These are phyloP conservation scores for Genyomyrus donnyi DNA, from an alignment of 2,113 vertebrate species.

Conservation along the genomic window DNA sequence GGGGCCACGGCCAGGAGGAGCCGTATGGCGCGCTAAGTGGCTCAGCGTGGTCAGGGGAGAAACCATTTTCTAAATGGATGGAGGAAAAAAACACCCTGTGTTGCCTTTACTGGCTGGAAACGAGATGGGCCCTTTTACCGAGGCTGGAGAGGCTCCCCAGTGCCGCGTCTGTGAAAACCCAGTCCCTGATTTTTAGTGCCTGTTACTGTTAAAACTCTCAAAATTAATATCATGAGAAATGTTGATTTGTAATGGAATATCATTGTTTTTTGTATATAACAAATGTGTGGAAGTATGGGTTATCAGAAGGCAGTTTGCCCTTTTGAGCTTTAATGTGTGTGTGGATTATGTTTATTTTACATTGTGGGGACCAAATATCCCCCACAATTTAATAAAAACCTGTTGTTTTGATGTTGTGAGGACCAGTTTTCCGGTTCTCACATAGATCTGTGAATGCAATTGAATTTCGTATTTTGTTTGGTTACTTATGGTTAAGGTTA, in stretches of 20 bases:
- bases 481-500: background rate
- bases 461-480: background rate
- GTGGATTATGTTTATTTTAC: background rate
- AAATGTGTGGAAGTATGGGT: background rate
- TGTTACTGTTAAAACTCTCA: background rate
- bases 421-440: background rate
- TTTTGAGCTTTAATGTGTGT: background rate
- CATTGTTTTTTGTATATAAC: background rate
- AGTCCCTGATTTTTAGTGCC: background rate
- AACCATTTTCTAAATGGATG: constrained; percentile 74
- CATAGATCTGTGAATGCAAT: background rate
- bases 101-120: constrained; percentile 59
- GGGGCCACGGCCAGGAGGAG: constrained; percentile 63
- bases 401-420: background rate
- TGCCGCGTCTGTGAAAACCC: constrained; percentile 39
- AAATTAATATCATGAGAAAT: background rate
- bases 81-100: constrained; percentile 36
- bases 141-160: constrained; percentile 43
- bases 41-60: constrained; percentile 63
- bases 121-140: constrained; percentile 59
- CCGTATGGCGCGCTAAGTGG: constrained; percentile 70
- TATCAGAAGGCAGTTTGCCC: background rate
- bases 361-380: no score
- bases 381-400: background rate
- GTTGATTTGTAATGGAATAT: background rate